Conservation (phyloP, 2,888 invertebrate genomes). For the Coelinius sp. region DNA sequence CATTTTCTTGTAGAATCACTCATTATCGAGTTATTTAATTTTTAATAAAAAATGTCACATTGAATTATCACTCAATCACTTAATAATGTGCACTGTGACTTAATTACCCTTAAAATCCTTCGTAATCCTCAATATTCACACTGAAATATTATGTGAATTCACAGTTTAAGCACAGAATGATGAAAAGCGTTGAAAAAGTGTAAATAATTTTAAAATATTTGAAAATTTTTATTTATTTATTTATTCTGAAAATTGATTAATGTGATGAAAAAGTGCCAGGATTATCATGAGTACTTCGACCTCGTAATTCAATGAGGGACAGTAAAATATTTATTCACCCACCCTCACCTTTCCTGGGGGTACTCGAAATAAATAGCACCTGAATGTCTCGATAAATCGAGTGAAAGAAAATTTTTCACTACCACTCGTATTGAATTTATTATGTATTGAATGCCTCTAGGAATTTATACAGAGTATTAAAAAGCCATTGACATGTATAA, state of each 20-base stretch:
- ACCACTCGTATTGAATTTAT: slow-evolving; percentile 12
- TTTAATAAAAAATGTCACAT: background rate
- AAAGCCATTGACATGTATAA: slow-evolving; percentile 26
- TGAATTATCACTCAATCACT: background rate
- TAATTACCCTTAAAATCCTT: background rate
- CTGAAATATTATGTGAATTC: background rate
- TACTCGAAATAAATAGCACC: background rate
- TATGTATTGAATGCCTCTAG: background rate
- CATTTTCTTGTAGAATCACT: too few species aligned
- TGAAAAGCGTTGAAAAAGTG: background rate
- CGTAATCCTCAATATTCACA: background rate
- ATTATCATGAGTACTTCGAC: slow-evolving; percentile 12
- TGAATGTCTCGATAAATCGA: background rate
- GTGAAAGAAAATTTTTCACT: background rate
- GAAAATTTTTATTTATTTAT: background rate
- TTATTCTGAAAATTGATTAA: background rate
- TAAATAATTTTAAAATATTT: background rate
- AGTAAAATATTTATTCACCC: background rate
- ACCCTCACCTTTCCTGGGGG: background rate
- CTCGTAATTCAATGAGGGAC: background rate
- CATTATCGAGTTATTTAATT: background rate
- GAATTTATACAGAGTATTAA: slow-evolving; percentile 1
- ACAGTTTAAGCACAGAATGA: background rate
- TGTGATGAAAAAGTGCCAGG: slow-evolving; percentile 1
- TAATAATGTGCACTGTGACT: slow-evolving; percentile 2